phyloP scores from a whole-genome alignment of 2,888 invertebrate genomes.

The Andrena marginata region DNA sequence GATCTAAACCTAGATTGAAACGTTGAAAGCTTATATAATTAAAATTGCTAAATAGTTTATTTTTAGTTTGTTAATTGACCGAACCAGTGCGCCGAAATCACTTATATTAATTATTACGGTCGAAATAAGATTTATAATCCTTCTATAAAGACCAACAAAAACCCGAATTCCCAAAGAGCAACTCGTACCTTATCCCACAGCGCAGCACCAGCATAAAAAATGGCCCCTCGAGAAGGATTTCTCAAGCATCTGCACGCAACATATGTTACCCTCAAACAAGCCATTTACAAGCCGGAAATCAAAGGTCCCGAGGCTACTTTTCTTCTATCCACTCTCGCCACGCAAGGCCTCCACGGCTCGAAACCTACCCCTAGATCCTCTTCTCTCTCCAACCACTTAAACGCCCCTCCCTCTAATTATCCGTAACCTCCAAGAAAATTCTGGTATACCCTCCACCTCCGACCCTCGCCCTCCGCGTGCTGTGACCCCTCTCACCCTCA shows the following conservation, averaged over 20 bases:
- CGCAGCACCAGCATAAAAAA: too few species aligned
- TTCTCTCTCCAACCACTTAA: conserved; percentile 8
- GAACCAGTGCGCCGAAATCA: too few species aligned
- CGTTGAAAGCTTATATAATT: too few species aligned
- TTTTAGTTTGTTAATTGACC: too few species aligned
- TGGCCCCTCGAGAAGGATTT: neutral
- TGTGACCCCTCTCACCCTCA: conserved; percentile 26
- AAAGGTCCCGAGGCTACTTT: conserved; percentile 16
- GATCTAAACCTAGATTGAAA: too few species aligned
- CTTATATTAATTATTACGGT: too few species aligned
- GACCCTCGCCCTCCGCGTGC: conserved; percentile 53
- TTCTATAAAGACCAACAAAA: too few species aligned
- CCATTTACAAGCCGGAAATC: conserved; percentile 53
- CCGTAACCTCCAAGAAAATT: conserved; percentile 9
- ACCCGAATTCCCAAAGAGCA: too few species aligned
- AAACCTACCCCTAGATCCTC: neutral
- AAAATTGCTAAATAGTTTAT: too few species aligned
- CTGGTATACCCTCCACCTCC: conserved; percentile 38
- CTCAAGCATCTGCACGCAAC: conserved; percentile 38
- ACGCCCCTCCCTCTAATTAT: conserved; percentile 43
- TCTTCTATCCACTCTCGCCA: neutral
- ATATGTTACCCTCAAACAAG: conserved; percentile 41
- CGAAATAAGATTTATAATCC: too few species aligned
- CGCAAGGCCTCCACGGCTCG: neutral
- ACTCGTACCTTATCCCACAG: too few species aligned